Base-by-base conservation (phyloP, 2,797 vertebrate species). In the Sebastes taczanowskii region DNA sequence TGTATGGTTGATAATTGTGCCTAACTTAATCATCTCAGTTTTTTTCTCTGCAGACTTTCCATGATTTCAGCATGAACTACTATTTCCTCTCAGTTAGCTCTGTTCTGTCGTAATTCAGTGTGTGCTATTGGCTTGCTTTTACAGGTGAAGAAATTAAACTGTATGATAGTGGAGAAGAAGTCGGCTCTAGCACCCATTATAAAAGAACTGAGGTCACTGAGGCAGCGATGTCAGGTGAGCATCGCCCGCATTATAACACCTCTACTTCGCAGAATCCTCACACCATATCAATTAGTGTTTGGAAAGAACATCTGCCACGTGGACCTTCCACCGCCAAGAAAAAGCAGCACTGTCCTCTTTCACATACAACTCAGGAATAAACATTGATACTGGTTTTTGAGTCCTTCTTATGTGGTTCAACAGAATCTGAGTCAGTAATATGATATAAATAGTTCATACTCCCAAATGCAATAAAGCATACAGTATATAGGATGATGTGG, bases 121-220 rank as follows among this genome's bases (percentile, higher is more conserved):
- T 84, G 16, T 72, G 52, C 22, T 35, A 0, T 60, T 71, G 32
- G 27, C 16, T 79, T 78, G 75, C 27, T 79, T 79, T 91, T 62
- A 71, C 92, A 99, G 99, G 97, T 99, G 25, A 99, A 96, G 95
- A 97, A 97, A 71, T 92, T 99, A 80, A 99, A 99, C 77, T 88
- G 95, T 2, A 86, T 96, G 92, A 97, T 99, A 63, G 95, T 93
- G 74, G 96, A 98, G 85, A 99, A 99, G 95, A 99, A 98, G 91
- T 96, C 97, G 0, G 97, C 96, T 74, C 93, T 99, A 0, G 97
- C 98, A 74, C 98, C 99, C 2, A 93, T 98, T 63, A 98, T 99
- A 91, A 99, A 98, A 94, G 98, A 99, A 61, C 95, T 99, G 69
- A 95, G 98, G 59, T 96, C 96, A 8, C 81, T 99, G 91, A 97